A percentile compares a stretch with the other conserved stretches of the same genome.
Conservation (phyloP, 2,113 vertebrate genomes). For the Redunca redunca region DNA sequence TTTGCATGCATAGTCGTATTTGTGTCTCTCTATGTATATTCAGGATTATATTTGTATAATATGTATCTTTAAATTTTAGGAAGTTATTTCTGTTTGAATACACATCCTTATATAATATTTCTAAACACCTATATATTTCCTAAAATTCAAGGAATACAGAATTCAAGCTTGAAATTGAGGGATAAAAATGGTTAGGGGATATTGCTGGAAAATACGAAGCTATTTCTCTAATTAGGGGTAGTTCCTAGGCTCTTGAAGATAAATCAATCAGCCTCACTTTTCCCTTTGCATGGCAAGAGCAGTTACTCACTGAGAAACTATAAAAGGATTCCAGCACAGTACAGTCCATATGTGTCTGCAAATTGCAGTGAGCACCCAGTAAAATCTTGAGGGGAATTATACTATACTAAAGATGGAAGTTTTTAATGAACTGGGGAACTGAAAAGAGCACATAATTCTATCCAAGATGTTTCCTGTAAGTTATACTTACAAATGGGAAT, state of each 20-base stretch:
- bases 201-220: background rate
- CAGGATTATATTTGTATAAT: background rate
- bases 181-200: background rate
- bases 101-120: background rate
- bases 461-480: background rate
- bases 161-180: background rate
- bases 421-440: constrained; percentile 22
- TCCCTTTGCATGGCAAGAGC: background rate
- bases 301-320: background rate
- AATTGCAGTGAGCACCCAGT: background rate
- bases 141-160: background rate
- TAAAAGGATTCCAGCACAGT: background rate
- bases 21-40: background rate
- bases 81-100: background rate
- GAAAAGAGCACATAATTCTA: background rate
- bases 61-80: background rate
- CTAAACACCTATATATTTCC: background rate
- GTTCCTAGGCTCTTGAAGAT: background rate
- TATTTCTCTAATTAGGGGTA: background rate
- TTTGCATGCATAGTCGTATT: background rate
- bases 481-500: background rate
- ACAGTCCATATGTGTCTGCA: background rate
- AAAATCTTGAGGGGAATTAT: background rate
- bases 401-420: background rate
- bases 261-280: background rate